Percentiles rank a stretch among this genome's conserved stretches.
These are phyloP conservation scores for Cacatua alba DNA, from an alignment of 2,113 vertebrate genomes.

Conservation along the genomic window DNA sequence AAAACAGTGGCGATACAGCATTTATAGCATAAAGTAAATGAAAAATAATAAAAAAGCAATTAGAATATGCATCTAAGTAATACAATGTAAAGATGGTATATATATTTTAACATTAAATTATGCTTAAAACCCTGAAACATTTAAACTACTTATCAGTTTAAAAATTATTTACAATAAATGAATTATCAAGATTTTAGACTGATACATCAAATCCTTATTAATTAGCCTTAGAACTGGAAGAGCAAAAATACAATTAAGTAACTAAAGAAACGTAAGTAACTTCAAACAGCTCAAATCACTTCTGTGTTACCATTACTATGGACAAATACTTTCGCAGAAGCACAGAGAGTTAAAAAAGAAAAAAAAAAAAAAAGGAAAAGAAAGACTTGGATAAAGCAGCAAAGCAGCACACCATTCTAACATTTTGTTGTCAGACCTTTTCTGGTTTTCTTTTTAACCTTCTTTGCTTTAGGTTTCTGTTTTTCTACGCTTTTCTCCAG, in stretches of 20 bases:
- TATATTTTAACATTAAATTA: not conserved
- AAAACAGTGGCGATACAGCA: not conserved
- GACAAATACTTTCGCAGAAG: not conserved
- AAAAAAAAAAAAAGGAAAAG: too few relatives aligned
- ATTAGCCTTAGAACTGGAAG: not conserved
- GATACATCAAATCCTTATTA: not conserved
- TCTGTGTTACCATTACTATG: not conserved
- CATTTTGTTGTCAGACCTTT: conserved; percentile 73
- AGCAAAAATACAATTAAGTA: not conserved
- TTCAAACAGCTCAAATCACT: not conserved
- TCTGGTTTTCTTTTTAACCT: conserved; percentile 84
- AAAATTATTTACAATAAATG: not conserved
- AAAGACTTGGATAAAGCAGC: not conserved
- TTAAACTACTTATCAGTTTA: not conserved
- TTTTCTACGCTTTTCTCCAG: conserved; percentile 56
- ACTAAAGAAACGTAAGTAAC: not conserved
- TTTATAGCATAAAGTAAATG: not conserved
- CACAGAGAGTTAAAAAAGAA: too few relatives aligned
- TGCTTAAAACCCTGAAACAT: not conserved
- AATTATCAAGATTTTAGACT: not conserved
- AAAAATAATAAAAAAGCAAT: not conserved
- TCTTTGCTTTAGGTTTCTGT: conserved; percentile 77
- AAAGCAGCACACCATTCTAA: not conserved
- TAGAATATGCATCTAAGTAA: not conserved
- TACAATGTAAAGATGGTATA: not conserved